phyloP scores from a whole-genome alignment of 2,797 vertebrate genomes.

The Lithobates pipiens region DNA sequence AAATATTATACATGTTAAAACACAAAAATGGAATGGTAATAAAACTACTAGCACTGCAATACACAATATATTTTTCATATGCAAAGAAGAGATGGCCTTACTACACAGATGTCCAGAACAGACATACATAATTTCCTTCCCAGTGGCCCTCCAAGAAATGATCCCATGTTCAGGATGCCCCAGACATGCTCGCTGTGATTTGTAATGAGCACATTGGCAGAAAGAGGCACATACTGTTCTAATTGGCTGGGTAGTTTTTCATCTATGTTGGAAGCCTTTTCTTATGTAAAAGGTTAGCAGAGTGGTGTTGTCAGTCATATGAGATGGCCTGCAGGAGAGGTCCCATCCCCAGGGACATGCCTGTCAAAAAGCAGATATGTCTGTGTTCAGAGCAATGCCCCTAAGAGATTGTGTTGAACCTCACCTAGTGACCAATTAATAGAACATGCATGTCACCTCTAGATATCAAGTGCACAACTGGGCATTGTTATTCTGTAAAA shows the following conservation, averaged over 20 bases:
- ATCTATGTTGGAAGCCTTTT: constrained; percentile 13
- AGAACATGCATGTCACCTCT: constrained; percentile 52
- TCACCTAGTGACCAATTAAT: constrained; percentile 60
- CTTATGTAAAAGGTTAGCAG: constrained; percentile 35
- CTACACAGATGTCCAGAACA: background rate
- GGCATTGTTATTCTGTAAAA: constrained; percentile 47
- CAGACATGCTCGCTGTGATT: background rate
- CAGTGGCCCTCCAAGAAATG: background rate
- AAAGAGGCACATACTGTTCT: background rate
- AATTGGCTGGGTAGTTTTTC: constrained; percentile 9
- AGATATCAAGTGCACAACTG: constrained; percentile 40
- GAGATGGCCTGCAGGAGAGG: constrained; percentile 47
- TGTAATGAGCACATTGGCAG: background rate
- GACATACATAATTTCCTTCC: background rate
- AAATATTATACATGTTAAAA: no score
- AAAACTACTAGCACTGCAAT: background rate
- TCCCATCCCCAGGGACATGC: constrained; percentile 33
- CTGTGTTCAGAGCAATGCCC: constrained; percentile 43
- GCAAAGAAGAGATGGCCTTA: background rate
- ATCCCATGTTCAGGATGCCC: background rate
- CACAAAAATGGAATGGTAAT: no score
- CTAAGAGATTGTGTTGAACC: constrained; percentile 45
- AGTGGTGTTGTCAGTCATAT: constrained; percentile 46
- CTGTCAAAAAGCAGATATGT: constrained; percentile 53
- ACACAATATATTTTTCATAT: background rate